Evolutionary conservation across 2,797 vertebrate species (phyloP).

Genomic region (Neomorphus geoffroyi): DNA sequence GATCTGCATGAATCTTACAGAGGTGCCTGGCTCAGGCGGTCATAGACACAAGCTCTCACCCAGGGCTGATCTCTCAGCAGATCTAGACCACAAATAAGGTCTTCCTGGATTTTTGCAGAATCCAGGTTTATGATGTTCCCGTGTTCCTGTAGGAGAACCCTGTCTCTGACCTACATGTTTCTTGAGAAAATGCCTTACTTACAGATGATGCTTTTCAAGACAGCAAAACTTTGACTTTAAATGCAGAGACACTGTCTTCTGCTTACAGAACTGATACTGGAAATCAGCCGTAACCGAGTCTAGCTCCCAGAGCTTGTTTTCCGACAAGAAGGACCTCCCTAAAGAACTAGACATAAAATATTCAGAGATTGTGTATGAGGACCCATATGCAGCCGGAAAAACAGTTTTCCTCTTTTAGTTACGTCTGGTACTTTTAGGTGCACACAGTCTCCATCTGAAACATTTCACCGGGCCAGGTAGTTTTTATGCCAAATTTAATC

Average conservation of each 20-base stretch:
- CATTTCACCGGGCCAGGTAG: not conserved
- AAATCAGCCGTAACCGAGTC: not conserved
- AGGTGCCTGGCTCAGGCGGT: not conserved
- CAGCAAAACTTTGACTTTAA: not conserved
- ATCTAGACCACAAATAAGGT: not conserved
- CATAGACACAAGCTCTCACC: not conserved
- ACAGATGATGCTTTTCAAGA: not conserved
- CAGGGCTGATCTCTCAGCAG: not conserved
- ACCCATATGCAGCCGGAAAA: not conserved
- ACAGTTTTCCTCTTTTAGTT: not conserved
- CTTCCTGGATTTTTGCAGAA: not conserved
- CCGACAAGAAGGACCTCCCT: not conserved
- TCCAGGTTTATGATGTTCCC: not conserved
- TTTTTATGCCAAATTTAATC: not conserved
- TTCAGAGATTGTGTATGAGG: not conserved
- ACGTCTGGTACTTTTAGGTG: not conserved
- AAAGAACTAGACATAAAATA: not conserved
- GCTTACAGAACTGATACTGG: not conserved
- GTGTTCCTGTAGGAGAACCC: not conserved
- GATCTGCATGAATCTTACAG: not conserved
- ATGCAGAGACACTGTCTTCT: not conserved
- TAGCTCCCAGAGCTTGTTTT: not conserved
- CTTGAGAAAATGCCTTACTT: not conserved
- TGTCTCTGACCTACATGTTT: not conserved
- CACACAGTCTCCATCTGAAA: not conserved